Evolutionary conservation across 2,888 invertebrate genomes (phyloP), one percentile per base, ranked within the genome.

Genomic region (Thereva nobilitata): DNA sequence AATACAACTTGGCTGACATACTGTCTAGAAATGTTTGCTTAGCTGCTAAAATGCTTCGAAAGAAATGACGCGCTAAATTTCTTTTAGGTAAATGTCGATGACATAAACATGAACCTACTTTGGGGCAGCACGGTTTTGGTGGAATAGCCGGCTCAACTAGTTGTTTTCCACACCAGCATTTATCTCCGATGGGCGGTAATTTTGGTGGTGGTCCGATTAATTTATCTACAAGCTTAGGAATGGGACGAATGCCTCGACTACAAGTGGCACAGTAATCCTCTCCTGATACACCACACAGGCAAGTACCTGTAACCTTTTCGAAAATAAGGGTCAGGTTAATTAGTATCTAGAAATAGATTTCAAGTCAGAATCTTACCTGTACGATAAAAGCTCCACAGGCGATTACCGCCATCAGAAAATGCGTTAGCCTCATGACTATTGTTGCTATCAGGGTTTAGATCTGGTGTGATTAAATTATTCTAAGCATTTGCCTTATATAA

Each of bases 101-200:
- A 70, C 76, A 73, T 61, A 76, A 73, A 41, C 74, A 68, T 68
- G 74, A 74, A 79, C 78, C 74, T 79, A 79, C 79, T 75, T 78
- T 76, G 57, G 69, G 70, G 67, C 76, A 77, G 38, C 69, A 53
- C 69, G 72, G 67, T 41, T 65, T 71, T 3, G 78, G 76, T 12
- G 76, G 67, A 55, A 76, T 73, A 1, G 79, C 78, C 40, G 83
- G 82, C 65, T 79, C 77, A 41, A 83, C 79, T 10, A 79, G 68
- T 23, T 76, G 72, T 64, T 80, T 78, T 37, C 74, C 77, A 71
- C 80, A 80, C 74, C 75, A 78, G 67, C 81, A 81, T 4, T 72
- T 77, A 64, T 80, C 79, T 2, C 78, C 79, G 40, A 79, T 77
- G 4, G 80, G 77, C 55, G 75, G 66, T 5, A 79, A 70, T 37